These are phyloP conservation scores for Taenioides sp. DNA, from an alignment of 2,797 vertebrate species.

Conservation along the genomic window DNA sequence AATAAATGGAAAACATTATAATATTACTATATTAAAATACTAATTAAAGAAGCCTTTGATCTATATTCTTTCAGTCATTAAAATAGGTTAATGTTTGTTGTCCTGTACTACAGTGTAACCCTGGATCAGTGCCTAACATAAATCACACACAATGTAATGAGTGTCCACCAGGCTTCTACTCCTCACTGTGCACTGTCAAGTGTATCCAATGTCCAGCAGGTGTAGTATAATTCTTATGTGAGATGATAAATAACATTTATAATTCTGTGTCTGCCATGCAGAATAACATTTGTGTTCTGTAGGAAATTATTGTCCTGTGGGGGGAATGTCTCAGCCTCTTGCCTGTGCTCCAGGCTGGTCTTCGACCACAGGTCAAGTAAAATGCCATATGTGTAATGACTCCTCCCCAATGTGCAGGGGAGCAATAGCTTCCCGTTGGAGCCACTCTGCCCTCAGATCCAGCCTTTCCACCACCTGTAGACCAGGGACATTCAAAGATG, in stretches of 20 bases:
- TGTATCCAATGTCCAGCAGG: slow-evolving; percentile 83
- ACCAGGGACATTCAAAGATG: slow-evolving; percentile 70
- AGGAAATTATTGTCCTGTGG: slow-evolving; percentile 80
- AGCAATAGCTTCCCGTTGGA: slow-evolving; percentile 48
- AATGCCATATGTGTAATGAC: slow-evolving; percentile 71
- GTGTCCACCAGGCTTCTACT: slow-evolving; percentile 73
- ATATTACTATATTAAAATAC: no score
- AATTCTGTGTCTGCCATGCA: not conserved
- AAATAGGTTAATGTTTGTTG: not conserved
- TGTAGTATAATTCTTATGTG: slow-evolving; percentile 39
- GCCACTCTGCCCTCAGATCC: slow-evolving; percentile 53
- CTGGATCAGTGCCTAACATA: slow-evolving; percentile 75
- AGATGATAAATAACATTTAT: not conserved
- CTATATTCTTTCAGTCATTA: not conserved
- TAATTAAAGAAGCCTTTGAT: not conserved
- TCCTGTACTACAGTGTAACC: slow-evolving; percentile 58
- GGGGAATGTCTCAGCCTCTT: slow-evolving; percentile 68
- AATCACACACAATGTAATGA: slow-evolving; percentile 65
- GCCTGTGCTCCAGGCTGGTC: slow-evolving; percentile 69
- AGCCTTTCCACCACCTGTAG: slow-evolving; percentile 63
- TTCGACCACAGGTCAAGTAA: slow-evolving; percentile 64
- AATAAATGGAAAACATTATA: no score
- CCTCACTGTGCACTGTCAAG: slow-evolving; percentile 58
- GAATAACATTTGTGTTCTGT: slow-evolving; percentile 12
- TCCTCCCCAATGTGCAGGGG: slow-evolving; percentile 56